Base-by-base conservation (phyloP, 2,888 invertebrate genomes). In the Matsumyia berberina region DNA sequence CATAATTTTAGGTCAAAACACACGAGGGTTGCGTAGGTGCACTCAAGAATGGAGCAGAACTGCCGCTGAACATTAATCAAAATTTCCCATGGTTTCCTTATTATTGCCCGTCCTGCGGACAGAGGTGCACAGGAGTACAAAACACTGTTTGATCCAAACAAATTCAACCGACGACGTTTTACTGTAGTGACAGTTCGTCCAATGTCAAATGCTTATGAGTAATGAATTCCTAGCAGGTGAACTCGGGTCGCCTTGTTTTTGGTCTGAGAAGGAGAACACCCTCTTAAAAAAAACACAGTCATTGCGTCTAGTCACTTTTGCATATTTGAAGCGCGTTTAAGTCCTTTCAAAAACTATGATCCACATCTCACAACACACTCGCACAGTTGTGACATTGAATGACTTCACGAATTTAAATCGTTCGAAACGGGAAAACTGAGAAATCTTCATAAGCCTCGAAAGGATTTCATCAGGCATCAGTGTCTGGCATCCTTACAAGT, bases 221-320 rank as follows among this genome's bases (percentile, higher is more conserved):
- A 83, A 83, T 83, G 83, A 64, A 64, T 62, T 42, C 24, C 33
- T 15, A 62, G 67, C 83, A 85, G 85, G 85, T 85, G 74, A 70
- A 66, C 35, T 35, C 15, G 15, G 39, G 17, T 39, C 8, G 60
- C 19, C 12, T 46, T 46, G 31, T 35, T n/a, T 5, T 24, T 2
- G 33, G 33, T 7, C 5, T 33, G 9, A 9, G 42, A 12, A 2
- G 8, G 12, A 0, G 12, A 29, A n/a, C 31, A 15, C 6, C 60
- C 9, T n/a, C 33, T 3, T 24, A 3, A 24, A 24, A 8, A 3
- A 24, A 24, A 8, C 8, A 8, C n/a, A 12, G 5, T 17, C 51
- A 51, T 49, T 46, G 35, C 33, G 73, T 64, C 64, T 74, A 64
- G 64, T 29, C 35, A 72, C 17, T 77, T 77, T 77, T 83, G 57